Conservation (phyloP, 2,797 vertebrate species). For the Anabacerthia variegaticeps region DNA sequence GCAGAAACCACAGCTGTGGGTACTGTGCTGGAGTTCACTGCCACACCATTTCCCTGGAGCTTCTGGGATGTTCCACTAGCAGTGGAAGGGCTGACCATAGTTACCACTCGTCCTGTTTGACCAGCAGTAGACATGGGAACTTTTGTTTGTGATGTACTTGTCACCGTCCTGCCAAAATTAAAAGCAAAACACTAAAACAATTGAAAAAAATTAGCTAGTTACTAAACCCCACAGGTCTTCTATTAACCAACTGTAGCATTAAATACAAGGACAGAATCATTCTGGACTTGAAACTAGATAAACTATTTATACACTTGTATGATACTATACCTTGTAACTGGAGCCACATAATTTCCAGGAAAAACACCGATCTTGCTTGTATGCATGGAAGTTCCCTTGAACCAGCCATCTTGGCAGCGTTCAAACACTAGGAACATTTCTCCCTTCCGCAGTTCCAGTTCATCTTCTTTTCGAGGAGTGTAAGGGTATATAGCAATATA, state of each 20-base stretch:
- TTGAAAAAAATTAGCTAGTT: not conserved
- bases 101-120: conserved; percentile 85
- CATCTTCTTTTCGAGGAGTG: conserved; percentile 94
- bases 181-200: conserved; percentile 29
- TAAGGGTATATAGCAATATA: conserved; percentile 97
- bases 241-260: not conserved
- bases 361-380: conserved; percentile 98
- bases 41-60: conserved; percentile 80
- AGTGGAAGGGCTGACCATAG: conserved; percentile 85
- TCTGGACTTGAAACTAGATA: conserved; percentile 19
- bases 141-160: conserved; percentile 88
- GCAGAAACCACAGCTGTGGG: conserved; percentile 83
- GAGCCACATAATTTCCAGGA: conserved; percentile 98
- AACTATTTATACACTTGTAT: conserved; percentile 29
- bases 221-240: not conserved
- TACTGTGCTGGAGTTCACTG: conserved; percentile 77
- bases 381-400: conserved; percentile 99
- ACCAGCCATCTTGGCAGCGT: conserved; percentile 98
- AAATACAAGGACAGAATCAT: conserved; percentile 13
- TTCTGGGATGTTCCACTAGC: conserved; percentile 77
- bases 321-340: conserved; percentile 88
- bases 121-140: conserved; percentile 83
- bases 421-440: conserved; percentile 99
- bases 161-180: conserved; percentile 80
- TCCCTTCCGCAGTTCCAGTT: conserved; percentile 94